phyloP scores from a whole-genome alignment of 2,888 invertebrate species.

The Octonoba sinensis region DNA sequence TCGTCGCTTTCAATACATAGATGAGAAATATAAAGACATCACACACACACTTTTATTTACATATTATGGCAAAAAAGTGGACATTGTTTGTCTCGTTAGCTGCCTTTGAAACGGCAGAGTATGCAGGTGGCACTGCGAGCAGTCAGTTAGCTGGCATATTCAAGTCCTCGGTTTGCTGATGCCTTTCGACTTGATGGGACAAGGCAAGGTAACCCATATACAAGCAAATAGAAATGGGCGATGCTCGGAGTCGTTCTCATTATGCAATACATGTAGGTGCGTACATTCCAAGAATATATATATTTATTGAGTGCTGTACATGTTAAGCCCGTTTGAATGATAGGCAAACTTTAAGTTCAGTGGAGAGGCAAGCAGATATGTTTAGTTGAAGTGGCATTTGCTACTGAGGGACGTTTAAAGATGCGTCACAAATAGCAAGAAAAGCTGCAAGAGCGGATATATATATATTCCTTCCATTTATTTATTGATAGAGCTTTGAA shows the following conservation, averaged over 20 bases:
- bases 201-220: background rate
- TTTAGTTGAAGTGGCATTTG: too few relatives aligned
- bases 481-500: too few relatives aligned
- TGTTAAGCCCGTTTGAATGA: too few relatives aligned
- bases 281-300: background rate
- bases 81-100: constrained; percentile 46
- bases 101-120: constrained; percentile 56
- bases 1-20: constrained; percentile 37
- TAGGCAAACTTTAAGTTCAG: too few relatives aligned
- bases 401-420: too few relatives aligned
- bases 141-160: constrained; percentile 5
- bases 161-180: too few relatives aligned
- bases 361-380: too few relatives aligned
- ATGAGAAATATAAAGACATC: constrained; percentile 51
- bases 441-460: too few relatives aligned
- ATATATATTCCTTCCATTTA: too few relatives aligned
- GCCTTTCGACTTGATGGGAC: too few relatives aligned
- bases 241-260: background rate
- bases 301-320: background rate
- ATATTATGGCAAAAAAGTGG: constrained; percentile 55
- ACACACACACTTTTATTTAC: constrained; percentile 52
- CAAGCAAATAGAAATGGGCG: constrained; percentile 5
- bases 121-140: constrained; percentile 24
- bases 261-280: background rate
- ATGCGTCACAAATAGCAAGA: too few relatives aligned